Evolutionary conservation across 2,888 invertebrate species (phyloP), one percentile per base, ranked within the genome.

Genomic region (Anticlea derivata): DNA sequence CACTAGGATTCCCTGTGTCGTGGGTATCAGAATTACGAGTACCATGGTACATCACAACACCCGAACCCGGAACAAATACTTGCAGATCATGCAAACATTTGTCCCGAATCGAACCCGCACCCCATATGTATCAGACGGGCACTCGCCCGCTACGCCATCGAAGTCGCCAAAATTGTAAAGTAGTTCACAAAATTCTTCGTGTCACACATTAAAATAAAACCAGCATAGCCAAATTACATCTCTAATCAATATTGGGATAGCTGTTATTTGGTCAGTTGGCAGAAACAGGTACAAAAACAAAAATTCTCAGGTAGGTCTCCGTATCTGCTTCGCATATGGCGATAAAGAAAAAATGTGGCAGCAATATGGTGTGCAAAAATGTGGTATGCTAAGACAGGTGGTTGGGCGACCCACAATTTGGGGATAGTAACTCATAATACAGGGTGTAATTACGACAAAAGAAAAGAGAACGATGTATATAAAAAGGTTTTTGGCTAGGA

Each of bases 271-370:
- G 24, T 23, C 49, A 60, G 52, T 34, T 60, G 60, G 31, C 29
- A 22, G 34, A 47, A 23, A 35, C 33, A 31, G 45, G 38, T 31
- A 23, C 29, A 46, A 45, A 49, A 50, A 48, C 46, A 40, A 43
- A 29, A 37, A 41, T 34, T 51, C 45, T 37, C 41, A 46, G 37
- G 43, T 56, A 47, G 38, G 23, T 56, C 60, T 66, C 60, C 61
- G 61, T 51, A 55, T 58, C 58, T 52, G 52, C 12, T 46, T 23
- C 57, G 63, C 70, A 72, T 60, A 72, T 72, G 69, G 61, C 40
- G 27, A 37, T 37, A 37, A 37, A 26, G 22, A 48, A 58, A 45
- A 45, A 40, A 35, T 24, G 29, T 45, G 23, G 31, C 38, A 43
- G 38, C 26, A 26, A 49, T 57, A 53, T 60, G 63, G 45, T 35